A percentile compares a stretch with the other conserved stretches of the same genome.
Evolutionary conservation across 2,113 vertebrate genomes (phyloP).

Genomic region (Nesospiza acunhae): DNA sequence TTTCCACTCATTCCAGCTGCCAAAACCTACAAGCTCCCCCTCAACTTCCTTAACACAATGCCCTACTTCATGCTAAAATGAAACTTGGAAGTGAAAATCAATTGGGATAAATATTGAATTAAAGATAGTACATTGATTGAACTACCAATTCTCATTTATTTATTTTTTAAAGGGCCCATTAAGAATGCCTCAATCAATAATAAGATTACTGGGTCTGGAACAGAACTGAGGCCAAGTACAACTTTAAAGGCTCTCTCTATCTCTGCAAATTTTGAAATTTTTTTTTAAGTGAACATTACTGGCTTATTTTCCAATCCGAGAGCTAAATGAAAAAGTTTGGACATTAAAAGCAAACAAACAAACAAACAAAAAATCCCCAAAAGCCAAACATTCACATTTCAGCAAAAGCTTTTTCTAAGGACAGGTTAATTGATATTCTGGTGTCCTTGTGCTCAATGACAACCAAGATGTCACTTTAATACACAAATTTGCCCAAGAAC

Average conservation of each 20-base stretch:
- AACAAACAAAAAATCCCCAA: not conserved
- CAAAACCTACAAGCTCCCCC: conserved; percentile 49
- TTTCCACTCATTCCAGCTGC: conserved; percentile 46
- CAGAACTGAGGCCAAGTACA: not conserved
- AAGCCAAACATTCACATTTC: not conserved
- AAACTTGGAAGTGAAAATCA: conserved; percentile 42
- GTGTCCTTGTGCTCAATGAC: not conserved
- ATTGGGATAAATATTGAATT: conserved; percentile 36
- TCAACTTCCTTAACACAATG: conserved; percentile 55
- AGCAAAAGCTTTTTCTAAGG: not conserved
- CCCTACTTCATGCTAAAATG: not conserved
- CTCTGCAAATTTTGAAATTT: not conserved
- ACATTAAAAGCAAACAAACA: not conserved
- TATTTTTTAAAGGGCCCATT: not conserved
- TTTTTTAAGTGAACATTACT: not conserved
- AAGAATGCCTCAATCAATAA: not conserved
- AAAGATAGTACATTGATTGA: not conserved
- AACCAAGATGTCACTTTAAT: not conserved
- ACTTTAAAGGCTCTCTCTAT: not conserved
- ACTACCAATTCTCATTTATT: not conserved
- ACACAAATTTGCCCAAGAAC: not conserved
- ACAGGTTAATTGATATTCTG: not conserved
- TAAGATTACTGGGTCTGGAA: not conserved
- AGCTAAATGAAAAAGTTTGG: not conserved
- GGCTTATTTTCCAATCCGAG: not conserved